phyloP scores from a whole-genome alignment of 2,888 invertebrate species.

The Apotomis betuletana region DNA sequence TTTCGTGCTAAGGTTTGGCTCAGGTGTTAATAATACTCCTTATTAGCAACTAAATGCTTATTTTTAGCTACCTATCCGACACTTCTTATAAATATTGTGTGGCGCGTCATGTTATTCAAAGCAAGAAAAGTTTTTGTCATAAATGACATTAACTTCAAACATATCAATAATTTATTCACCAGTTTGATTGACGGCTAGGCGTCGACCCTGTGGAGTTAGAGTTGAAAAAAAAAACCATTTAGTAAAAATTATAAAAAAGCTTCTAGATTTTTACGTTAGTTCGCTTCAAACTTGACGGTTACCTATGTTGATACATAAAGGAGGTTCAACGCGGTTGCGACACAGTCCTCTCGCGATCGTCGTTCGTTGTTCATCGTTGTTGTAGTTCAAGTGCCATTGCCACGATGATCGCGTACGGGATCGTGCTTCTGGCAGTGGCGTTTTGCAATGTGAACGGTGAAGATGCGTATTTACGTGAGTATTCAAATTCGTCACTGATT shows the following conservation, averaged over 20 bases:
- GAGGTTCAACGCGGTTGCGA: slow-evolving; percentile 27
- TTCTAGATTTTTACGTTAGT: neutral
- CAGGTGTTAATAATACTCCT: too few species aligned
- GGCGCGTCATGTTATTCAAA: too few species aligned
- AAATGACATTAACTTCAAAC: too few species aligned
- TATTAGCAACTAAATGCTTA: too few species aligned
- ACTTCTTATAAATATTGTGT: too few species aligned
- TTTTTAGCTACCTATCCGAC: too few species aligned
- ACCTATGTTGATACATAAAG: slow-evolving; percentile 36
- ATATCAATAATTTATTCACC: too few species aligned
- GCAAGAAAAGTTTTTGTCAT: too few species aligned
- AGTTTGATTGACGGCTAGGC: too few species aligned
- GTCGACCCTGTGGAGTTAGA: too few species aligned
- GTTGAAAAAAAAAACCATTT: too few species aligned
- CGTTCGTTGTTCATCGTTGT: neutral
- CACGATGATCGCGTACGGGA: slow-evolving; percentile 61
- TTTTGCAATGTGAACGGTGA: slow-evolving; percentile 54
- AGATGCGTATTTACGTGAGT: slow-evolving; percentile 67
- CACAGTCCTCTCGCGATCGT: slow-evolving; percentile 26
- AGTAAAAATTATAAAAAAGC: neutral
- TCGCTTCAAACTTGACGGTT: neutral
- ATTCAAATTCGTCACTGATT: slow-evolving; percentile 6
- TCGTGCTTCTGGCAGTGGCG: slow-evolving; percentile 55
- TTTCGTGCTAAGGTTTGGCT: too few species aligned
- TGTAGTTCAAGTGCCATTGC: slow-evolving; percentile 18